Base-by-base conservation (phyloP, 2,888 invertebrate species). In the Ferdinandea cuprea region DNA sequence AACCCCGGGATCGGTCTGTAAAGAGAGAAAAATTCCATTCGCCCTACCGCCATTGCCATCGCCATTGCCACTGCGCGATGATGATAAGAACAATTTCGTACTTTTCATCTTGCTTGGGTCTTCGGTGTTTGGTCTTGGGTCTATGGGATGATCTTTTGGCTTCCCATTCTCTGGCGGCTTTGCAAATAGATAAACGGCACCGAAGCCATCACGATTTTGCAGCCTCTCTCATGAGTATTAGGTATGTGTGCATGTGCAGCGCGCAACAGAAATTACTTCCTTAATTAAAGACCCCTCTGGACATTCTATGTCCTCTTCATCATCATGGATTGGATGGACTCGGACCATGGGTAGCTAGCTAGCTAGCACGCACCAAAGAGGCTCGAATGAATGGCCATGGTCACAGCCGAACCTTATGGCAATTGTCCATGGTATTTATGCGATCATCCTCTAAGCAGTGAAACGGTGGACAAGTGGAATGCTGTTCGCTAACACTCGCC, bases 221-320 rank as follows among this genome's bases (percentile, higher is more conserved):
- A 15, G 37, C 30, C 44, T 30, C 17, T 44, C 19, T 8, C 19
- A 30, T n/a, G n/a, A 32, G 56, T 54, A 35, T 46, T n/a, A n/a
- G n/a, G n/a, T 13, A 30, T 72, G 42, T 72, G 42, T 48, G 35
- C 65, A 21, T 61, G 52, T 44, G 58, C 11, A 21, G 35, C 17
- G 42, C 19, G 54, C 17, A 59, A 63, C 17, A 59, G 63, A 83
- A 83, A 83, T 83, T 83, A 83, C 83, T 83, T 83, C 83, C 83
- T 83, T 83, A 83, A 83, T 83, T 83, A 83, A 78, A 83, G 83
- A 68, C 72, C 83, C 83, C 83, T 78, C 72, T 50, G 83, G 78
- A 78, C 68, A 78, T 78, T 72, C 72, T 66, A 8, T 61, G 77
- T 77, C 77, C 72, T 73, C 83, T 83, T 68, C 72, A 83, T 77